Percentiles rank a stretch among this genome's conserved stretches.
These are phyloP conservation scores for Aradus depressus DNA, from an alignment of 2,888 invertebrate species.

Conservation along the genomic window DNA sequence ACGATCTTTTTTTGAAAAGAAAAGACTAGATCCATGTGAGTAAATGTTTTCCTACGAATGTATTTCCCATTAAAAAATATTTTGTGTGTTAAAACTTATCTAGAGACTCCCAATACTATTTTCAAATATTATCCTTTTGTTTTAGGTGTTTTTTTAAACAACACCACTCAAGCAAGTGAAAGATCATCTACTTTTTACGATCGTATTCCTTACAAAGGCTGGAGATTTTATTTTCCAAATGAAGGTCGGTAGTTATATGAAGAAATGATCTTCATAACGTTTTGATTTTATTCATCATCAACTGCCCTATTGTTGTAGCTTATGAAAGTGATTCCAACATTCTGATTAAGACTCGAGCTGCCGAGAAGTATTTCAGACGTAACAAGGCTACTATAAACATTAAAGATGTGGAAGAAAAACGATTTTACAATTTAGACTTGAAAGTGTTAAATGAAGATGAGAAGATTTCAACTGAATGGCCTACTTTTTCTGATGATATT, in stretches of 20 bases:
- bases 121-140: neutral
- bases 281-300: constrained; percentile 11
- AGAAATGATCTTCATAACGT: neutral
- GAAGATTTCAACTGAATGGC: constrained; percentile 49
- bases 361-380: constrained; percentile 45
- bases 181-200: constrained; percentile 2
- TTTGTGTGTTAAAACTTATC: neutral
- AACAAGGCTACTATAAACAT: constrained; percentile 43
- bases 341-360: constrained; percentile 41
- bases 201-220: constrained; percentile 47
- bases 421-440: constrained; percentile 48
- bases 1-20: constrained; percentile 9
- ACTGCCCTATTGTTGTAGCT: constrained; percentile 34
- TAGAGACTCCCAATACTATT: neutral
- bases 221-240: constrained; percentile 67
- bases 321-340: constrained; percentile 41
- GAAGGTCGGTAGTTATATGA: constrained; percentile 42
- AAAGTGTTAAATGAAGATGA: constrained; percentile 45
- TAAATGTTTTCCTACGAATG: neutral
- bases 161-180: neutral
- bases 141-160: neutral
- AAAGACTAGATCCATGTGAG: constrained; percentile 8
- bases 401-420: constrained; percentile 47
- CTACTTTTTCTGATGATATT: constrained; percentile 52
- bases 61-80: neutral